A percentile compares a stretch with the other conserved stretches of the same genome.
Evolutionary conservation across 1,140 invertebrate genomes (phyloP).

Genomic region (Drosophila ogumai): DNA sequence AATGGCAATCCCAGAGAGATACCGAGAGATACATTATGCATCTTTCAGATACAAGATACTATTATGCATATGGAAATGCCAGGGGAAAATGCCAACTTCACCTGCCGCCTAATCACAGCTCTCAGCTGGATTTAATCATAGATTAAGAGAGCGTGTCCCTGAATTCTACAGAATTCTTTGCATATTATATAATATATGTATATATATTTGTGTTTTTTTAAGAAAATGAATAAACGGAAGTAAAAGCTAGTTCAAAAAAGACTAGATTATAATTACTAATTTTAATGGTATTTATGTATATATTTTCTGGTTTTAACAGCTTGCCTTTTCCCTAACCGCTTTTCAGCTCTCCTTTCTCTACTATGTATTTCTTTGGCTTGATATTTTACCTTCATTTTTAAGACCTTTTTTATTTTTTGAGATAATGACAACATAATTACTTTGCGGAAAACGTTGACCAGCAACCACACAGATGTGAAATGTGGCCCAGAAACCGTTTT

Average conservation of each 20-base stretch:
- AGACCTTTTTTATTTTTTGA: neutral
- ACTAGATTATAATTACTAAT: neutral
- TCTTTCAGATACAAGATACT: neutral
- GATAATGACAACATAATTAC: slow-evolving; percentile 74
- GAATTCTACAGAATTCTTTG: neutral
- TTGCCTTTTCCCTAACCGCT: neutral
- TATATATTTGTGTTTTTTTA: no score
- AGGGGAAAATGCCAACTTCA: slow-evolving; percentile 1
- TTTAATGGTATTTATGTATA: no score
- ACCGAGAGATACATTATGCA: no score
- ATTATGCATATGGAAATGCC: slow-evolving; percentile 1
- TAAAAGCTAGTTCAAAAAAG: neutral
- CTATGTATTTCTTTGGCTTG: no score
- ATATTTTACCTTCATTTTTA: neutral
- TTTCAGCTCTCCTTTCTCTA: no score
- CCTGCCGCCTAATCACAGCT: slow-evolving; percentile 6
- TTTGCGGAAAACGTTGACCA: slow-evolving; percentile 42
- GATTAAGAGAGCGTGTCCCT: slow-evolving; percentile 9
- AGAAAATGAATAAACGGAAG: neutral
- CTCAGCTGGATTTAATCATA: neutral
- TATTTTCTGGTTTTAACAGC: neutral
- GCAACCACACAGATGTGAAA: slow-evolving; percentile 31
- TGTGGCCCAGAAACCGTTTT: slow-evolving; percentile 57
- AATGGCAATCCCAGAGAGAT: slow-evolving; percentile 1
- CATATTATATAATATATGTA: neutral